A percentile compares a stretch with the other conserved stretches of the same genome.
Conservation (phyloP, 2,797 vertebrate species). For the Chloroceryle amazona region DNA sequence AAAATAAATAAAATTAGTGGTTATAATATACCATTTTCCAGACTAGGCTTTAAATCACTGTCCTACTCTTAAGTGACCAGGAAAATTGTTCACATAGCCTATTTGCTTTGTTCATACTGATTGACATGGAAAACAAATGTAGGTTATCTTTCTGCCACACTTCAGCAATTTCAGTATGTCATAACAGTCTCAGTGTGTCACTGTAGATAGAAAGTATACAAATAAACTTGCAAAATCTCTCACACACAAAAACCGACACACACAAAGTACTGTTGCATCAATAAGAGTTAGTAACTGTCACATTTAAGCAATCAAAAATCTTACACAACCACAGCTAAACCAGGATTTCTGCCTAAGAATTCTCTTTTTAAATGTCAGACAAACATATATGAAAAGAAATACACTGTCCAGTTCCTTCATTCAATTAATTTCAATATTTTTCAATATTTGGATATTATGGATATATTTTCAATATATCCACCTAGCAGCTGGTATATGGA, state of each 20-base stretch:
- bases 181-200: slow-evolving; percentile 53
- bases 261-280: neutral
- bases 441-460: neutral
- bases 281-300: neutral
- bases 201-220: slow-evolving; percentile 55
- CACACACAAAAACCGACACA: neutral
- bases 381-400: neutral
- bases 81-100: neutral
- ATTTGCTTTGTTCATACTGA: slow-evolving; percentile 55
- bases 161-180: slow-evolving; percentile 72
- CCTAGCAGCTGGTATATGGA: neutral
- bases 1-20: neutral
- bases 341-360: neutral
- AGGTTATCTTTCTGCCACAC: slow-evolving; percentile 63
- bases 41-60: neutral
- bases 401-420: neutral
- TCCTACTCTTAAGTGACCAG: neutral
- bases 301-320: neutral
- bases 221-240: slow-evolving; percentile 31
- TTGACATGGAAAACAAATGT: slow-evolving; percentile 65
- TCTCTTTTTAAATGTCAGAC: neutral
- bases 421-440: neutral
- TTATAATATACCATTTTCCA: neutral
- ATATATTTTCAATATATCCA: neutral
- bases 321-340: neutral